A percentile compares a stretch with the other conserved stretches of the same genome.
Conservation (phyloP, 30 jellyfish, hydroid and myxozoan genomes). For the Phacellophora camtschatica region DNA sequence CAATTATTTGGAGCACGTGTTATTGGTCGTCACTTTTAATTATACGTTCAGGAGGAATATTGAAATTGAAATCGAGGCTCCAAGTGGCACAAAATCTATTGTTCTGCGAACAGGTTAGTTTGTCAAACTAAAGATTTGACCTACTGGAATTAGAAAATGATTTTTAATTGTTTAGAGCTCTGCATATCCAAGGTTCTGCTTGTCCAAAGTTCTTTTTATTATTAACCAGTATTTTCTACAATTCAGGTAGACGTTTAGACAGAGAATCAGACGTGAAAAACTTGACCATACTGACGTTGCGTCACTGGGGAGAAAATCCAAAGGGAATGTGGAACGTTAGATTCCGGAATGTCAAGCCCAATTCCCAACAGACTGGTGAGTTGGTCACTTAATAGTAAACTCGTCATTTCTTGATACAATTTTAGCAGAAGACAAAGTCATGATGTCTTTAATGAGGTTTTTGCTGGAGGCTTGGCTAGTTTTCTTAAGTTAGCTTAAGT, state of each 20-base stretch:
- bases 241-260: not conserved
- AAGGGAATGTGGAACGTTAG: not conserved
- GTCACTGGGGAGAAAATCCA: constrained; percentile 44
- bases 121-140: too few relatives aligned
- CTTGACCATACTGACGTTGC: constrained; percentile 23
- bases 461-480: too few relatives aligned
- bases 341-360: not conserved
- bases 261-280: not conserved
- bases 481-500: too few relatives aligned
- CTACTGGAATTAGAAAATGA: too few relatives aligned
- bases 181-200: too few relatives aligned
- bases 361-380: not conserved
- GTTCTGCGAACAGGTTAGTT: constrained; percentile 47
- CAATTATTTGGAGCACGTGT: constrained; percentile 34
- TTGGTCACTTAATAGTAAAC: too few relatives aligned
- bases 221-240: too few relatives aligned
- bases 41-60: constrained; percentile 6
- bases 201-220: too few relatives aligned
- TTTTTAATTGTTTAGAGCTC: too few relatives aligned
- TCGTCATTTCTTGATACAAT: too few relatives aligned
- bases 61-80: constrained; percentile 38
- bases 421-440: too few relatives aligned
- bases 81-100: constrained; percentile 24
- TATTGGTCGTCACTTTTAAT: constrained; percentile 4
- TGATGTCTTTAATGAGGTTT: too few relatives aligned